Percentiles rank a stretch among this genome's conserved stretches.
Conservation (phyloP, 2,888 invertebrate genomes). For the Isoperla grammatica region DNA sequence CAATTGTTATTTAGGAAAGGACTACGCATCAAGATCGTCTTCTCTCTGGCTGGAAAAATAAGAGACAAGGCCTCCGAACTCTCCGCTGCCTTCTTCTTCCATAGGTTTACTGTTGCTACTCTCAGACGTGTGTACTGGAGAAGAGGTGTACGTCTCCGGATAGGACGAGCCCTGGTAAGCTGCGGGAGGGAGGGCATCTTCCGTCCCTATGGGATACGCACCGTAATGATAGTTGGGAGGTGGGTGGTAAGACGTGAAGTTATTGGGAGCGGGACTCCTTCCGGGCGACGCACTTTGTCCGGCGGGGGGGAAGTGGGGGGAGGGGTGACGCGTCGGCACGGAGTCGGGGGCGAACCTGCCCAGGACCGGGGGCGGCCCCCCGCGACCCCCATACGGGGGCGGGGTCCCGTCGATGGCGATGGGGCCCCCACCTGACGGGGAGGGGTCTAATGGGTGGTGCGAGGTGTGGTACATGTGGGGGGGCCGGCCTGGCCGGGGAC, state of each 20-base stretch:
- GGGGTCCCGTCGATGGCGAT: conserved; percentile 40
- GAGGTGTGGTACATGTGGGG: conserved; percentile 43
- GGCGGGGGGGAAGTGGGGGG: conserved; percentile 14
- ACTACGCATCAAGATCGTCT: conserved; percentile 76
- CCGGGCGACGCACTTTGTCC: conserved; percentile 19
- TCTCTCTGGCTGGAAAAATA: conserved; percentile 88
- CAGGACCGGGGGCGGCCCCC: conserved; percentile 34
- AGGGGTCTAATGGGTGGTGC: conserved; percentile 50
- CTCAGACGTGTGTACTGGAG: conserved; percentile 30
- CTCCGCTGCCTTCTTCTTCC: conserved; percentile 55
- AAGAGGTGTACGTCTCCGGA: conserved; percentile 30
- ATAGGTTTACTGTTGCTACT: conserved; percentile 42
- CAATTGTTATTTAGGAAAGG: not conserved
- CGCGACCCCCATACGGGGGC: conserved; percentile 21
- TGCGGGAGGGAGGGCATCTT: conserved; percentile 40
- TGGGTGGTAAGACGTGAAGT: conserved; percentile 46
- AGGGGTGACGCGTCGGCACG: conserved; percentile 11
- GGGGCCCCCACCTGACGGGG: conserved; percentile 51
- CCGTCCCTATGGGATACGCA: conserved; percentile 44
- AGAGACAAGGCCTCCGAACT: conserved; percentile 85
- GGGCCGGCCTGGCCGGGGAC: conserved; percentile 5
- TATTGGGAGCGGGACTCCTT: conserved; percentile 36
- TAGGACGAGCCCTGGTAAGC: conserved; percentile 45
- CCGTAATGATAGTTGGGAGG: conserved; percentile 47
- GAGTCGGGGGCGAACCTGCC: conserved; percentile 13